Evolutionary conservation across 2,113 vertebrate species (phyloP).

Genomic region (Ciconia maguari): DNA sequence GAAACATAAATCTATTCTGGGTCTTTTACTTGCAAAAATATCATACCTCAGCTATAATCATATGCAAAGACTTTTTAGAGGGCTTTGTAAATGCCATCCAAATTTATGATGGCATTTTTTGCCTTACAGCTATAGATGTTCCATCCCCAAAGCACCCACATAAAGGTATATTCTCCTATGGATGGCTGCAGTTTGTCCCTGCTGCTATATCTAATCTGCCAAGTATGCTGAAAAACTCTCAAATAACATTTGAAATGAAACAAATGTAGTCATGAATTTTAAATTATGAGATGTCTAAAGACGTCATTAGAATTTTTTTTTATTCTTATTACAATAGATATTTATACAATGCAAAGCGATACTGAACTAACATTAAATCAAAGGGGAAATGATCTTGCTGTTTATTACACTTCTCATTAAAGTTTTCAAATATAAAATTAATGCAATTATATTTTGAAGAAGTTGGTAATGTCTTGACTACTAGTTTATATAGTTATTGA

Average conservation of each 20-base stretch:
- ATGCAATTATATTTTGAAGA: not conserved
- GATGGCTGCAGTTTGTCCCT: constrained; percentile 62
- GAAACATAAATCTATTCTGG: constrained; percentile 68
- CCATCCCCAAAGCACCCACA: constrained; percentile 63
- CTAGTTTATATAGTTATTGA: not conserved
- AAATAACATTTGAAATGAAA: constrained; percentile 37
- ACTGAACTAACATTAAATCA: not conserved
- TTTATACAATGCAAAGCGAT: not conserved
- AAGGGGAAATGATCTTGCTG: not conserved
- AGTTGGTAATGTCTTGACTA: not conserved
- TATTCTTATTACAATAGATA: not conserved
- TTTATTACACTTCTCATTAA: not conserved
- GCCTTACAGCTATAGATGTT: constrained; percentile 62
- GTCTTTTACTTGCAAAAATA: constrained; percentile 69
- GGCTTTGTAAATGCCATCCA: constrained; percentile 70
- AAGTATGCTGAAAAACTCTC: constrained; percentile 50
- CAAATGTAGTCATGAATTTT: constrained; percentile 56
- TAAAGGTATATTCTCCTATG: constrained; percentile 65
- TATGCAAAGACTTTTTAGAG: constrained; percentile 70
- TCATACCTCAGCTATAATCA: constrained; percentile 65
- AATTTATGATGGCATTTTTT: constrained; percentile 71
- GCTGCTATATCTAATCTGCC: constrained; percentile 46
- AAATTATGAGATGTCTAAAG: constrained; percentile 16
- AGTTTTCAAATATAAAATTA: not conserved
- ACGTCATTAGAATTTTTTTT: not conserved